Base-by-base conservation (phyloP, 2,113 vertebrate genomes). In the Sander lucioperca region DNA sequence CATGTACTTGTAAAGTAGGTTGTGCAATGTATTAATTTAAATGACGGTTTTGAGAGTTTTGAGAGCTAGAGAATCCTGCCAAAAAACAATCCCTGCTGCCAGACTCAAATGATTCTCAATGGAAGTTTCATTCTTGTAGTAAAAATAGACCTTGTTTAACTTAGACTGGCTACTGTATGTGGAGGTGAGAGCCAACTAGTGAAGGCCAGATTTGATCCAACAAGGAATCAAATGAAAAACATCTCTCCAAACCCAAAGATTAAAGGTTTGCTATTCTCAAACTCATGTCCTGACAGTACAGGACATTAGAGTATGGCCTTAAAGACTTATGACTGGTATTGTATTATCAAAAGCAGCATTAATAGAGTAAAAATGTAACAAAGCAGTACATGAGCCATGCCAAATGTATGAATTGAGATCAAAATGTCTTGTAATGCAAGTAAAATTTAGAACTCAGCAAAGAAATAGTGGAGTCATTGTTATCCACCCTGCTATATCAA, bases 41-140 rank as follows among this genome's bases (percentile, higher is more conserved):
- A 65, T 39, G 30, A 43, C 15, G 68, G 56, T 69, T 79, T 79
- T 56, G 51, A 30, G 23, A 64, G 51, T 70, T 75, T 76, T 53
- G 16, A 77, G 48, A 21, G 48, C 19, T 33, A 54, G 56, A 54
- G n/a, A 11, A 63, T 73, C 19, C 36, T 57, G 81, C 67, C 72
- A 80, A 68, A 79, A 80, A 45, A 72, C 39, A 43, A 56, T 27
- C 63, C 21, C 51, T 65, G 70, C 47, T 80, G 77, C 72, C 67
- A 80, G 48, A 30, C 50, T 74, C 15, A 80, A 80, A 21, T 45
- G 61, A 72, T 72, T 87, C 67, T 67, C 50, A 23, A 30, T 57
- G 36, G 54, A 67, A 65, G 27, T 43, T 43, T 43, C 39, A 43
- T 43, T 78, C 47, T 65, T 56, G 14, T 45, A 72, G n/a, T 45